These are phyloP conservation scores for Microctonus brassicae DNA, from an alignment of 2,888 invertebrate species.

Conservation along the genomic window DNA sequence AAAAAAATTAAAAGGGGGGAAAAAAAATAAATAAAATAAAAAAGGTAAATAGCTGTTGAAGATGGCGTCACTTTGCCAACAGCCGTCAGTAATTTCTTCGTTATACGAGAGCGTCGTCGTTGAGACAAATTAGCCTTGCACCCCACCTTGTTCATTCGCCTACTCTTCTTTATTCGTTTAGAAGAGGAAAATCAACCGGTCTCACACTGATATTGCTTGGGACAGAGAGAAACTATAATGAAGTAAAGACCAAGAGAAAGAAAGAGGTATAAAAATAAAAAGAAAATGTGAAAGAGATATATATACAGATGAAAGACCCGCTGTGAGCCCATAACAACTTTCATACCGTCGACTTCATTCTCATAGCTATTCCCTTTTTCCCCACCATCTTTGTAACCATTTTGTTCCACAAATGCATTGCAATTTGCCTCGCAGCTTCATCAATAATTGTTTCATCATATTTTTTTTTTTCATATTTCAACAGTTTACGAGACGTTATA, in stretches of 20 bases:
- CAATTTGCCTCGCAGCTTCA: conserved; percentile 36
- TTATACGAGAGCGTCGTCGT: conserved; percentile 43
- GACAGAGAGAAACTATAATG: background rate
- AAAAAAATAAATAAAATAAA: conserved; percentile 25
- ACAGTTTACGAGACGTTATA: background rate
- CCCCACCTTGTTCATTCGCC: background rate
- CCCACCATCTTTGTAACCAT: background rate
- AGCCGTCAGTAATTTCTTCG: conserved; percentile 45
- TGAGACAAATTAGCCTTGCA: conserved; percentile 49
- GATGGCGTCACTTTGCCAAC: conserved; percentile 43
- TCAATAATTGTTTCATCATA: conserved; percentile 20
- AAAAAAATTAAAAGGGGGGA: background rate
- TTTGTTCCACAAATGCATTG: conserved; percentile 32
- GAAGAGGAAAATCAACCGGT: conserved; percentile 32
- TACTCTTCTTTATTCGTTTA: conserved; percentile 28
- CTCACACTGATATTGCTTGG: conserved; percentile 19
- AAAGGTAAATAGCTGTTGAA: conserved; percentile 46
- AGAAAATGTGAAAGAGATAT: background rate
- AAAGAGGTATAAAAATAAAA: no score
- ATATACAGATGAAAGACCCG: conserved; percentile 1
- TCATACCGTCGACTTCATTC: conserved; percentile 22
- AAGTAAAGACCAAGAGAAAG: background rate
- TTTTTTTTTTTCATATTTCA: background rate
- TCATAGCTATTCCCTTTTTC: background rate
- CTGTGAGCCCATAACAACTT: conserved; percentile 26